phyloP scores from a whole-genome alignment of 1,140 invertebrate genomes.

The Pristionchus pacificus region DNA sequence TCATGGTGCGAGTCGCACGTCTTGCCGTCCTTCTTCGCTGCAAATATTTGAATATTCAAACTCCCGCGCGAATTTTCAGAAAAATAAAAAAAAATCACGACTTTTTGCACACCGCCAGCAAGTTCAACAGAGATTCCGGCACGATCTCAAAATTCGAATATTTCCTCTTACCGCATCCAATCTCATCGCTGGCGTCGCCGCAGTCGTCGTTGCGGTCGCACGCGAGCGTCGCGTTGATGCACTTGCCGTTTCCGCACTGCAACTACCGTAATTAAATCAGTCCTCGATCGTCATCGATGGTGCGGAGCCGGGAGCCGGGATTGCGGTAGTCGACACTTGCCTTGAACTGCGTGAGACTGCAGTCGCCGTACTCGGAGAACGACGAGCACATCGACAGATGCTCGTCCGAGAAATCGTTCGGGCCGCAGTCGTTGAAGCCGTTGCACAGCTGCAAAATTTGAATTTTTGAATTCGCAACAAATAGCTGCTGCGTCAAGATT shows the following conservation, averaged over 20 bases:
- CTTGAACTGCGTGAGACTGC: slow-evolving; percentile 61
- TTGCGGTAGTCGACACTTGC: no score
- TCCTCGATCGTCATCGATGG: no score
- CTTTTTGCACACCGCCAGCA: no score
- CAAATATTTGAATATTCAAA: slow-evolving; percentile 25
- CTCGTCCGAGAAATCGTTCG: slow-evolving; percentile 49
- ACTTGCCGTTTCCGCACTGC: slow-evolving; percentile 70
- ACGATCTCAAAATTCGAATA: not conserved
- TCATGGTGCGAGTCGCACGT: slow-evolving; percentile 47
- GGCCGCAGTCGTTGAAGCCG: slow-evolving; percentile 52
- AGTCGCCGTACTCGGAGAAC: slow-evolving; percentile 58
- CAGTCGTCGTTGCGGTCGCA: slow-evolving; percentile 95
- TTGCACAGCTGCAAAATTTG: slow-evolving; percentile 48
- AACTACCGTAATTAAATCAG: not conserved
- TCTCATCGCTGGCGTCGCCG: slow-evolving; percentile 87
- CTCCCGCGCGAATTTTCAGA: no score
- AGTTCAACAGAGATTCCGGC: no score
- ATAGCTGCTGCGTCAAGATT: no score
- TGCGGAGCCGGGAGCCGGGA: no score
- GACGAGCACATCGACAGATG: slow-evolving; percentile 53
- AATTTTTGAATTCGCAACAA: no score
- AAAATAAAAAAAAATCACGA: no score
- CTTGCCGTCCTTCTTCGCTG: slow-evolving; percentile 51
- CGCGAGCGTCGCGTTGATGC: slow-evolving; percentile 85
- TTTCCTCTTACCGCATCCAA: slow-evolving; percentile 58